A percentile compares a stretch with the other conserved stretches of the same genome.
Conservation (phyloP, 2,888 invertebrate species). For the Epistrophe eligans region DNA sequence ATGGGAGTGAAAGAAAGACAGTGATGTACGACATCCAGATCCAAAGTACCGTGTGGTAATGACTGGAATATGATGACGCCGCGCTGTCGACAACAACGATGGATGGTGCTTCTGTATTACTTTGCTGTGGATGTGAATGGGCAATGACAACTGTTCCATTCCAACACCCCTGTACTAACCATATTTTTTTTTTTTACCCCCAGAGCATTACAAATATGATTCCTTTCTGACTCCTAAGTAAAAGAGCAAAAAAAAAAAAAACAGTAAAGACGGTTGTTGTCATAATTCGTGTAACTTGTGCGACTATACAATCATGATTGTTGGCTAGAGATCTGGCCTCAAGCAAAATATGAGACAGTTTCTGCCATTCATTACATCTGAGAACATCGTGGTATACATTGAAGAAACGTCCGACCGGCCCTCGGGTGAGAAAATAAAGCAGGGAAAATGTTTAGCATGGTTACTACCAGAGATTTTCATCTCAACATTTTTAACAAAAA, state of each 20-base stretch:
- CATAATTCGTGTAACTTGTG: conserved; percentile 29
- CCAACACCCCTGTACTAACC: conserved; percentile 18
- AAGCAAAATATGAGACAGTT: conserved; percentile 43
- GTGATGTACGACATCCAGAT: conserved; percentile 63
- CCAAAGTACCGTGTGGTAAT: conserved; percentile 33
- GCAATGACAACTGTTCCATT: conserved; percentile 54
- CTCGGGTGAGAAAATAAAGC: conserved; percentile 44
- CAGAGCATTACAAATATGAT: conserved; percentile 28
- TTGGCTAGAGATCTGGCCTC: conserved; percentile 36
- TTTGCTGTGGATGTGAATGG: conserved; percentile 26
- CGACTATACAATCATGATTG: conserved; percentile 31
- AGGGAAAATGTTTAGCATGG: conserved; percentile 28
- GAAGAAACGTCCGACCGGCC: conserved; percentile 45
- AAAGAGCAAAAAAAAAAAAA: neutral
- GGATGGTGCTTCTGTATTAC: conserved; percentile 17
- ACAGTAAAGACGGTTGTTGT: conserved; percentile 13
- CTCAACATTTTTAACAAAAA: neutral
- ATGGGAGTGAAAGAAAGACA: conserved; percentile 28
- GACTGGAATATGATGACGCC: conserved; percentile 47
- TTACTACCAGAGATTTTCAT: conserved; percentile 37
- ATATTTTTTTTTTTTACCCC: conserved; percentile 9
- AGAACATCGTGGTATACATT: conserved; percentile 50
- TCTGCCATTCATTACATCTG: conserved; percentile 53
- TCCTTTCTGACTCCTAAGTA: conserved; percentile 4
- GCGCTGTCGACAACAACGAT: conserved; percentile 41